Evolutionary conservation across 2,888 invertebrate species (phyloP).

Genomic region (Serripes groenlandicus): DNA sequence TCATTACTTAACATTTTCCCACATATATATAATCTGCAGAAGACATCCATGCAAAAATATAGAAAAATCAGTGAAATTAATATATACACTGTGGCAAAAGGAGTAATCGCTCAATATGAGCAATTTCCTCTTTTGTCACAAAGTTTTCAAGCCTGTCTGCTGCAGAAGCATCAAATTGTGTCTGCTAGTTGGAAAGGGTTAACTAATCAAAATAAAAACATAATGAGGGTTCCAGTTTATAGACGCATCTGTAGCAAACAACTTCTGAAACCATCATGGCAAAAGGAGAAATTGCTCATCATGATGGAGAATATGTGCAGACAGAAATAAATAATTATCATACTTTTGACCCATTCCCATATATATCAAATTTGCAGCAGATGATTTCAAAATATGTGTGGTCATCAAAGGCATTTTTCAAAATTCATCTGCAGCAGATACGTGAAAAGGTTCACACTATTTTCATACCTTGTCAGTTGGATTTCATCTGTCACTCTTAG

Average conservation of each 20-base stretch:
- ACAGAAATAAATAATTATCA: too few relatives aligned
- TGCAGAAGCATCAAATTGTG: neutral
- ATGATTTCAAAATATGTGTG: neutral
- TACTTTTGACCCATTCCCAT: too few relatives aligned
- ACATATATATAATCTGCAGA: too few relatives aligned
- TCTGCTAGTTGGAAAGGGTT: neutral
- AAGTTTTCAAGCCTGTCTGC: neutral
- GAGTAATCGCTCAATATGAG: neutral
- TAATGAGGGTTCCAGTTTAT: neutral
- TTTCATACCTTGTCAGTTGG: too few relatives aligned
- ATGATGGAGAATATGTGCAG: too few relatives aligned
- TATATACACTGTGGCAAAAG: neutral
- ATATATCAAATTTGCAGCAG: neutral
- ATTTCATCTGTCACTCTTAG: too few relatives aligned
- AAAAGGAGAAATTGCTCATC: neutral
- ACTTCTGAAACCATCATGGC: neutral
- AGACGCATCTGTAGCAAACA: neutral
- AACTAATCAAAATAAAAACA: neutral
- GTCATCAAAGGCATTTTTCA: neutral
- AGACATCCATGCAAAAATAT: too few relatives aligned
- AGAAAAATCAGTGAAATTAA: too few relatives aligned
- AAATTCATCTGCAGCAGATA: too few relatives aligned
- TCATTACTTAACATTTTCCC: too few relatives aligned
- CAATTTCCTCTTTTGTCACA: conserved; percentile 2
- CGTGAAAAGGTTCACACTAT: too few relatives aligned